Evolutionary conservation across 2,113 vertebrate species (phyloP), one percentile per base, ranked within the genome.

Genomic region (Athene noctua): DNA sequence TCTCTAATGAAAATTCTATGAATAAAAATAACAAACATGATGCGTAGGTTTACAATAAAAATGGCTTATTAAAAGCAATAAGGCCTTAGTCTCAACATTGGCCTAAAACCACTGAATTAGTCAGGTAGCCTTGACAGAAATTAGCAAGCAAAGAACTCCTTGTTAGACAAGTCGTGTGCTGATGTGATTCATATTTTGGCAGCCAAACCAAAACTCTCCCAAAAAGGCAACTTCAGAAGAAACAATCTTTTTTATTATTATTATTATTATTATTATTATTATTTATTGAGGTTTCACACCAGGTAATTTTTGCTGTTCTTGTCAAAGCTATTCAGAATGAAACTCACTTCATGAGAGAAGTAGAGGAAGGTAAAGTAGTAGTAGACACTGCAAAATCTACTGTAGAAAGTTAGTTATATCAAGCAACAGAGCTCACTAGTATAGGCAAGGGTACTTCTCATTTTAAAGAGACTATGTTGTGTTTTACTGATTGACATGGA

Each of bases 401-500:
- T 25, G 9, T 26, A 52, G 36, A 71, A 91, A 77, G 59, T 61
- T 52, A 59, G 62, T 46, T 55, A 26, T 20, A 80, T 3, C 34
- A n/a, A 47, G 44, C 0, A 5, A 92, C 80, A 14, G 7, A 67
- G 11, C 73, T 82, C n/a, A 66, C 65, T 62, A 87, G 14, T 16
- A 71, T 32, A 65, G 47, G 12, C 16, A 86, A 80, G 29, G 23
- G 67, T 73, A 36, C 15, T 59, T 77, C 32, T 54, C 6, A 55
- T 59, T 94, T 78, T 78, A 47, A 86, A 90, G 38, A 49, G 23
- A 57, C 10, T 36, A 19, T 51, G 12, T 68, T 67, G 19, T 83
- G 15, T 71, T 95, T 93, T 67, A 65, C 59, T 80, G 42, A 30
- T 46, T 95, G 59, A 72, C 67, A 82, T 40, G 75, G 79, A 82